Base-by-base conservation (phyloP, 2,888 invertebrate genomes). In the Tinea pellionella region DNA sequence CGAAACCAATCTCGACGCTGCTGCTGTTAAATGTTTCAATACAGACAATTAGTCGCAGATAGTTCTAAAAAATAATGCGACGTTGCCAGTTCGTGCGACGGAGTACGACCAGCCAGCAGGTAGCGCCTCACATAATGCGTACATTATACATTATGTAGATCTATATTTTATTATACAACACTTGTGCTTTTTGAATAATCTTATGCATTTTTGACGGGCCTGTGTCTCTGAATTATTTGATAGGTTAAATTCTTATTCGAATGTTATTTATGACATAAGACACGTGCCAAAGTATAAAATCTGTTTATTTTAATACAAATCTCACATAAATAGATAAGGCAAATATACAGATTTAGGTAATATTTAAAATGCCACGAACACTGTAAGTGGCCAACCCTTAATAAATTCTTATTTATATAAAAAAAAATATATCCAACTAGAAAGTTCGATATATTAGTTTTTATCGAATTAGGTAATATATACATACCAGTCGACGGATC, bases 401-500 rank as follows among this genome's bases (percentile, higher is more conserved):
- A n/a, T 41, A 41, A 32, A 32, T 32, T 32, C 32, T 11, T 32
- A 32, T 32, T 32, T 53, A 19, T 16, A 53, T 11, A 53, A 53
- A 11, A 24, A 6, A 24, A 24, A 24, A 29, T 16, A 24, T 24
- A 19, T 24, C 19, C 11, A 30, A 57, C 16, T 16, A 55, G 55
- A 55, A 24, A 15, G 18, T 16, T 24, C 24, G 24, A 24, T 24
- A 24, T 24, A 24, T 24, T 42, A 24, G 6, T 24, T 24, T 24
- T 2, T 24, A n/a, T 12, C 37, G n/a, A 37, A 37, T 37, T 37
- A 37, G 37, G 37, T 37, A 37, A 37, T 37, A 37, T 37, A 37
- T 74, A 82, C 85, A 79, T 89, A 90, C 90, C 91, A 80, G 84
- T 89, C 63, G 88, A 77, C 69, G 88, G 85, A 64, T 89, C 88